A percentile compares a stretch with the other conserved stretches of the same genome.
These are phyloP conservation scores for Nesoenas mayeri DNA, from an alignment of 2,113 vertebrate genomes.

Conservation along the genomic window DNA sequence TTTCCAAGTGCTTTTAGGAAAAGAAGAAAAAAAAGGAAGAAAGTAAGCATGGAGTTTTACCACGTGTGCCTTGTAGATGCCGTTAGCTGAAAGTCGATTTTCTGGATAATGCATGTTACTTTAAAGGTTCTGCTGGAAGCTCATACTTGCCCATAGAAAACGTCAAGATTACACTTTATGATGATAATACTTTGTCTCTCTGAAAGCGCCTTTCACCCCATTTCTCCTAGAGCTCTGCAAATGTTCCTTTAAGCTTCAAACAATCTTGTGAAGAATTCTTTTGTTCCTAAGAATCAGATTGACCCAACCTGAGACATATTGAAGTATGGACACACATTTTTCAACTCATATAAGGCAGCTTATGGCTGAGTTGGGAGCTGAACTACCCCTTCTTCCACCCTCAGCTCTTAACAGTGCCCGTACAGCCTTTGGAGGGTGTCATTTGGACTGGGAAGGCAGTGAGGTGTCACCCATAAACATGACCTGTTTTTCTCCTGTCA, in stretches of 20 bases:
- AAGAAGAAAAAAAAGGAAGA: neutral
- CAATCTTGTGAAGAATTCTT: neutral
- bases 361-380: neutral
- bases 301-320: neutral
- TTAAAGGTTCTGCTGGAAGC: constrained; percentile 45
- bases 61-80: constrained; percentile 9
- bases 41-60: neutral
- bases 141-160: neutral
- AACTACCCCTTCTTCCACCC: neutral
- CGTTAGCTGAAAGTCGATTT: constrained; percentile 42
- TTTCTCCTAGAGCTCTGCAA: constrained; percentile 18
- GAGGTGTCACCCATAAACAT: neutral
- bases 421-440: neutral
- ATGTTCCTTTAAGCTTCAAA: neutral
- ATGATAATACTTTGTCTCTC: constrained; percentile 4
- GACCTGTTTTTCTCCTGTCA: neutral
- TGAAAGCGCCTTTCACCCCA: neutral
- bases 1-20: constrained; percentile 1
- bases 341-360: neutral
- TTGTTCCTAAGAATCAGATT: neutral
- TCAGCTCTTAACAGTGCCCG: neutral
- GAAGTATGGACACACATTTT: neutral
- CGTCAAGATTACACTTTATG: neutral
- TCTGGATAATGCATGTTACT: constrained; percentile 36
- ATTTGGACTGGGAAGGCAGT: neutral